These are phyloP conservation scores for Dreissena polymorpha DNA, from an alignment of 1,140 invertebrate species.

Conservation along the genomic window DNA sequence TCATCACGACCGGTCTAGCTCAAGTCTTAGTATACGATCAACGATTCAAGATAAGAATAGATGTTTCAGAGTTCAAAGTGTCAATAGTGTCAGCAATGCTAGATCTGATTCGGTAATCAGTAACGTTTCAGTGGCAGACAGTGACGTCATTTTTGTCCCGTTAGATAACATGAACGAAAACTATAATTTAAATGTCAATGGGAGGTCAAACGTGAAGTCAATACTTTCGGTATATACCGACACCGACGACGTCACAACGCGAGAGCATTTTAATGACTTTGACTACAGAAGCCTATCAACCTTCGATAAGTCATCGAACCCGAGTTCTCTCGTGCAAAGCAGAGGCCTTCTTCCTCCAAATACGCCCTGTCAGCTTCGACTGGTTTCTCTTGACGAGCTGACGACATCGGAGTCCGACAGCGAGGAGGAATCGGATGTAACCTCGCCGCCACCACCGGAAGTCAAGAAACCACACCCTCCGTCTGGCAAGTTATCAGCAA, in stretches of 20 bases:
- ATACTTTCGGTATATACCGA: slow-evolving; percentile 6
- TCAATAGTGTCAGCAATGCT: neutral
- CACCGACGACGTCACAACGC: neutral
- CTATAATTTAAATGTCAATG: too few relatives aligned
- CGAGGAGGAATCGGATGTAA: slow-evolving; percentile 25
- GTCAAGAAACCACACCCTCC: slow-evolving; percentile 43
- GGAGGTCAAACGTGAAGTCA: neutral
- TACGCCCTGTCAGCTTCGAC: slow-evolving; percentile 7
- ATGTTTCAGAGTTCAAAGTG: slow-evolving; percentile 6
- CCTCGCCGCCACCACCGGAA: slow-evolving; percentile 12
- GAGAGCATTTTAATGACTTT: slow-evolving; percentile 29
- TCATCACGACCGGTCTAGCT: slow-evolving; percentile 28
- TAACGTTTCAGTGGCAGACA: neutral
- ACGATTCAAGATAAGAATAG: slow-evolving; percentile 28
- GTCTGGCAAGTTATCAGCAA: neutral
- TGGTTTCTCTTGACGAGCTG: slow-evolving; percentile 42
- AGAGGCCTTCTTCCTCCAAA: slow-evolving; percentile 20
- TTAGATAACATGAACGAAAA: neutral
- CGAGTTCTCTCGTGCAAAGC: neutral
- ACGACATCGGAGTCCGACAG: slow-evolving; percentile 28
- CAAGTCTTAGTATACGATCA: slow-evolving; percentile 13
- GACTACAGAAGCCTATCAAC: neutral
- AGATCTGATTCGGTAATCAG: slow-evolving; percentile 4
- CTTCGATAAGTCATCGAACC: neutral
- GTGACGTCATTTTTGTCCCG: slow-evolving; percentile 32